Evolutionary conservation across 2,797 vertebrate genomes (phyloP).

Genomic region (Poeciliopsis gracilis): DNA sequence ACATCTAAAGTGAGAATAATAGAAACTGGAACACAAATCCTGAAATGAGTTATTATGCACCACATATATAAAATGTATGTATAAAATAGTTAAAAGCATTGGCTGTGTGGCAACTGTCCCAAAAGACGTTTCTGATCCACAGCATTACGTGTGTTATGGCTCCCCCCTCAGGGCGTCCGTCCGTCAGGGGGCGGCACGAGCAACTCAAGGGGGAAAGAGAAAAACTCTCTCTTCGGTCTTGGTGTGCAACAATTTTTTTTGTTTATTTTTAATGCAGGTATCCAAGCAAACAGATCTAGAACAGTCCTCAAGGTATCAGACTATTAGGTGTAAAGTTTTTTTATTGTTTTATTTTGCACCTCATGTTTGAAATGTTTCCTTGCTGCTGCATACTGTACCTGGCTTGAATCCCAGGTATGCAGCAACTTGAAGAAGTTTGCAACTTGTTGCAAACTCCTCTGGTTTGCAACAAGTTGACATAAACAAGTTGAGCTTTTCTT

Average conservation of each 20-base stretch:
- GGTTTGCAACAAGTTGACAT: neutral
- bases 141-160: neutral
- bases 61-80: neutral
- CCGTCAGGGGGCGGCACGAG: neutral
- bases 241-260: neutral
- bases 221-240: neutral
- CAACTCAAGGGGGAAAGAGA: neutral
- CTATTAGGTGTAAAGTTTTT: too few relatives aligned
- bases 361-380: too few relatives aligned
- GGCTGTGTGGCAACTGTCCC: neutral
- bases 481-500: neutral
- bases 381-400: too few relatives aligned
- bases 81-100: neutral
- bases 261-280: too few relatives aligned
- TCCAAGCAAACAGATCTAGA: too few relatives aligned
- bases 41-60: neutral
- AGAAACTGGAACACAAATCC: neutral
- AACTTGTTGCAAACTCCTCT: too few relatives aligned
- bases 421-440: too few relatives aligned
- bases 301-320: too few relatives aligned
- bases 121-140: neutral
- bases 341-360: too few relatives aligned
- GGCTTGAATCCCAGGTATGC: too few relatives aligned
- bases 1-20: neutral
- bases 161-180: neutral